A percentile compares a stretch with the other conserved stretches of the same genome.
phyloP scores from a whole-genome alignment of 1,140 invertebrate species.

The Zaprionus tsacasi region DNA sequence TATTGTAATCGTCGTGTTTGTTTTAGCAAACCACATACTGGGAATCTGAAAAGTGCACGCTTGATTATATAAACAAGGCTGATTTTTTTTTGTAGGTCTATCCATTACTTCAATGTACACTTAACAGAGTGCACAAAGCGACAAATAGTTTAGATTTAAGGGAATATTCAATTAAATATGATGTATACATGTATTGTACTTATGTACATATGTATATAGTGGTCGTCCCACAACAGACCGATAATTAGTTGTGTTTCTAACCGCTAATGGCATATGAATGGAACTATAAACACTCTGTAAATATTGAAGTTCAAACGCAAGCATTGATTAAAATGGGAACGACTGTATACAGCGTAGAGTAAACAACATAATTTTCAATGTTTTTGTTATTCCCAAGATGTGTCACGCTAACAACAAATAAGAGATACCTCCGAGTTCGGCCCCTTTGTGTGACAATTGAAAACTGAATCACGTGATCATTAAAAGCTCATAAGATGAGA shows the following conservation, averaged over 20 bases:
- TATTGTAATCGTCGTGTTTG: constrained; percentile 20
- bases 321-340: constrained; percentile 18
- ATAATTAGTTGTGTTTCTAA: constrained; percentile 1
- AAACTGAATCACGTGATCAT: constrained; percentile 49
- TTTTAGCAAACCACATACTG: background rate
- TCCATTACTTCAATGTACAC: background rate
- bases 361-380: constrained; percentile 15
- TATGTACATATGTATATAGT: background rate
- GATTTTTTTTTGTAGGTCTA: background rate
- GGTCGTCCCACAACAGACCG: background rate
- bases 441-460: constrained; percentile 15
- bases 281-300: constrained; percentile 34
- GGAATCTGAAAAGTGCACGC: background rate
- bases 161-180: background rate
- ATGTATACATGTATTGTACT: no score
- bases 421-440: background rate
- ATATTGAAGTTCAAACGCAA: constrained; percentile 22
- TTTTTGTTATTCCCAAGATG: constrained; percentile 26
- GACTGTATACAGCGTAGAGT: background rate
- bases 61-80: background rate
- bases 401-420: constrained; percentile 38
- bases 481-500: constrained; percentile 31
- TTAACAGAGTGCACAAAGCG: background rate
- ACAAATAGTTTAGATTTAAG: background rate
- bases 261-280: constrained; percentile 12